Base-by-base conservation (phyloP, 2,888 invertebrate genomes). In the Drosophila borborema region DNA sequence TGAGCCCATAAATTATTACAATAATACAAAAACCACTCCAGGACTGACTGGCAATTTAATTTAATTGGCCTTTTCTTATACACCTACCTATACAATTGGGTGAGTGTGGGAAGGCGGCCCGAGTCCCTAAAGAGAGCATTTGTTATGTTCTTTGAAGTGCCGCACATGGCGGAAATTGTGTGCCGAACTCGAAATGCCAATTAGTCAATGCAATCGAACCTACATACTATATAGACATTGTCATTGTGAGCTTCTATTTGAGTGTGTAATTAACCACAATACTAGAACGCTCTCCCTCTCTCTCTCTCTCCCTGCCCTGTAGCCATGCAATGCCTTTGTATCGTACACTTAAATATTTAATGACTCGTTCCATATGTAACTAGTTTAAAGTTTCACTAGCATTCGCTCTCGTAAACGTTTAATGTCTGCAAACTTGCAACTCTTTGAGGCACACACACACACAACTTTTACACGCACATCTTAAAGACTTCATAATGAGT, bases 121-220 rank as follows among this genome's bases (percentile, higher is more conserved):
- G 28, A 20, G 6, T 6, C 4, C 48, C 20, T 9, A 23, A 16
- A 16, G 34, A 54, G 45, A 54, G 45, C 58, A 77, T 62, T 69
- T 62, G 48, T 58, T 65, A 46, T 40, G 40, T 49, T 40, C 55
- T 61, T 77, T 66, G 62, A 77, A 43, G 62, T 72, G 43, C 10
- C 38, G 16, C 48, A 34, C 58, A 49, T 10, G 34, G 38, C 20
- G 60, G 41, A 66, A 63, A 62, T 34, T 51, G 10, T 58, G 28
- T 16, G 28, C 40, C 40, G 14, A 62, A 46, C 18, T 31, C 34
- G 23, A 59, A 67, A 20, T 45, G 41, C 58, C 79, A 74, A 74
- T 79, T 70, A 74, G 70, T 43, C 60, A 66, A 56, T 65, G 56
- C 56, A n/a, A 48, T n/a, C 4, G 40, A 23, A 40, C 40, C 49